These are phyloP conservation scores for Drosophila cognata DNA, from an alignment of 2,888 invertebrate genomes.

Conservation along the genomic window DNA sequence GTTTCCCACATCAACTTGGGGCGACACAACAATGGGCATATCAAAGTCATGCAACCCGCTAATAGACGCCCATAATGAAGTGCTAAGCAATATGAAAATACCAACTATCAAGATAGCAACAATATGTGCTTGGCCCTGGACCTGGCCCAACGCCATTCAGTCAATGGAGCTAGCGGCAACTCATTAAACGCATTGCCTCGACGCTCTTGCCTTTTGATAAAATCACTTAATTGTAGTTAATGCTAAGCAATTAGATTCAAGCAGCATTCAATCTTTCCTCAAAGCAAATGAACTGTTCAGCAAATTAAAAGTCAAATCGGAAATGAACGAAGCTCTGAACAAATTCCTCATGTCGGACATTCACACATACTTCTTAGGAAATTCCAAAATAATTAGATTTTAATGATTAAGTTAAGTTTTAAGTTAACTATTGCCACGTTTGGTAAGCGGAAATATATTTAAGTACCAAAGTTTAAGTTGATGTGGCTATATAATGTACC, in stretches of 20 bases:
- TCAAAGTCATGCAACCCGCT: slow-evolving; percentile 63
- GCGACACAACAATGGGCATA: slow-evolving; percentile 63
- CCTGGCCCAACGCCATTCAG: slow-evolving; percentile 18
- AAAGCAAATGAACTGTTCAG: slow-evolving; percentile 22
- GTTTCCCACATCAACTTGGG: slow-evolving; percentile 60
- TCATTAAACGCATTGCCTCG: slow-evolving; percentile 50
- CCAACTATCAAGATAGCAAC: slow-evolving; percentile 50
- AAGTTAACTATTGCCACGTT: neutral
- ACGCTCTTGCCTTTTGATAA: slow-evolving; percentile 30
- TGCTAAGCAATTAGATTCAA: slow-evolving; percentile 35
- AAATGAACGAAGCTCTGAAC: slow-evolving; percentile 3
- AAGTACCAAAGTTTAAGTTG: neutral
- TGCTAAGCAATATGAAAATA: slow-evolving; percentile 67
- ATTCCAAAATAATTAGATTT: neutral
- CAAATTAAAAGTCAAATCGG: slow-evolving; percentile 16
- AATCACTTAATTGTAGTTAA: slow-evolving; percentile 54
- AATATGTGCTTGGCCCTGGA: slow-evolving; percentile 1
- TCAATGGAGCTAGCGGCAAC: slow-evolving; percentile 27
- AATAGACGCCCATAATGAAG: slow-evolving; percentile 67
- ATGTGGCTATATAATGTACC: neutral
- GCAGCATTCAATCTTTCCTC: slow-evolving; percentile 7
- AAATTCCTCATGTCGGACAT: slow-evolving; percentile 18
- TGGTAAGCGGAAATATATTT: neutral
- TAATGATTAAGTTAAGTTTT: neutral
- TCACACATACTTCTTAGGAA: neutral